Evolutionary conservation across 2,113 vertebrate species (phyloP).

Genomic region (Pipa parva): DNA sequence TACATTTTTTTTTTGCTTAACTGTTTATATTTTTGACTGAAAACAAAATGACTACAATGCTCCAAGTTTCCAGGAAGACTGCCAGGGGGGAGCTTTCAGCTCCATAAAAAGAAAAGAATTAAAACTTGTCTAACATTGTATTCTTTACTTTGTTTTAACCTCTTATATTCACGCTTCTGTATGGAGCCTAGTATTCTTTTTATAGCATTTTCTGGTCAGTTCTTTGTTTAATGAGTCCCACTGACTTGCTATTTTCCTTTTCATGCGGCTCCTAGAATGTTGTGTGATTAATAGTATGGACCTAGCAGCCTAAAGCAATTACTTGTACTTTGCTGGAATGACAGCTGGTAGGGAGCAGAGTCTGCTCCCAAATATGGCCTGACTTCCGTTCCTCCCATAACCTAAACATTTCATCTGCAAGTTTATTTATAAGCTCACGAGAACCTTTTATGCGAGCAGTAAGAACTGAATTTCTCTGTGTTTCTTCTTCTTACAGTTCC

Average conservation of each 20-base stretch:
- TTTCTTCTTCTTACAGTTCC: conserved; percentile 64
- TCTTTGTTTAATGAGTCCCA: conserved; percentile 40
- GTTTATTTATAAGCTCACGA: conserved; percentile 56
- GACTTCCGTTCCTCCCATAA: conserved; percentile 55
- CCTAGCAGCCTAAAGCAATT: conserved; percentile 56
- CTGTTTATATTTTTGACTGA: conserved; percentile 54
- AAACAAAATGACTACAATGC: conserved; percentile 58
- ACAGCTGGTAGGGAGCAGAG: conserved; percentile 54
- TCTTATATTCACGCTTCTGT: neutral
- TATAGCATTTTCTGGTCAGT: conserved; percentile 34
- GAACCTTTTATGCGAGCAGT: conserved; percentile 41
- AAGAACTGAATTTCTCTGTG: conserved; percentile 40
- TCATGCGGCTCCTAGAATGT: conserved; percentile 40
- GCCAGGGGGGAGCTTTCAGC: conserved; percentile 62
- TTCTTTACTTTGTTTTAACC: neutral
- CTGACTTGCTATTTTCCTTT: conserved; percentile 15
- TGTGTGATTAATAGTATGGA: conserved; percentile 52
- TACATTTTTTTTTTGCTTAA: conserved; percentile 30
- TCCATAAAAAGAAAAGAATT: conserved; percentile 70
- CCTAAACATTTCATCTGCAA: conserved; percentile 60
- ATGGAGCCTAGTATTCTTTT: conserved; percentile 39
- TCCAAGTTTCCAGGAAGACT: conserved; percentile 62
- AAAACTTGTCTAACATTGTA: conserved; percentile 36
- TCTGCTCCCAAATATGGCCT: conserved; percentile 64
- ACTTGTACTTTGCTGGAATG: conserved; percentile 53